Conservation (phyloP, 2,113 vertebrate genomes). For the Tragelaphus buxtoni region DNA sequence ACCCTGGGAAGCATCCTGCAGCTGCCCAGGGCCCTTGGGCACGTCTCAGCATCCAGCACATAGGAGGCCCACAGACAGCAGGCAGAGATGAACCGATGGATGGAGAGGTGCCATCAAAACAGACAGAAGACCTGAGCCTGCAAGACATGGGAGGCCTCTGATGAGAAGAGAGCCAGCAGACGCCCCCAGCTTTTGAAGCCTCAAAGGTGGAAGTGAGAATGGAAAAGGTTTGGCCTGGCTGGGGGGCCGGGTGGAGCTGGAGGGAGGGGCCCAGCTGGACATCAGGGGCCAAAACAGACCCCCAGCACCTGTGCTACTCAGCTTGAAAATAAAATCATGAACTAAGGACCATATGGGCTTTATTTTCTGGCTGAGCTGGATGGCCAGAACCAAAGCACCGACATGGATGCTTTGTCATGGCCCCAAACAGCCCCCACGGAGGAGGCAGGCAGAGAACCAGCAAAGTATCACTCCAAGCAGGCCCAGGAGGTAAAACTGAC, state of each 20-base stretch:
- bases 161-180: neutral
- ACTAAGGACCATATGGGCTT: neutral
- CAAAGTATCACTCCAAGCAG: neutral
- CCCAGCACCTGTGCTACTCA: conserved; percentile 53
- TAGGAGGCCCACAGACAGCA: neutral
- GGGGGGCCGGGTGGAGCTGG: neutral
- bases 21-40: neutral
- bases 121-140: neutral
- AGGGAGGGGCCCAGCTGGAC: neutral
- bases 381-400: conserved; percentile 14
- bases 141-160: neutral
- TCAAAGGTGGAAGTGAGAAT: neutral
- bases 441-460: neutral
- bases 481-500: neutral
- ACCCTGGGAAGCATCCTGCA: accelerated
- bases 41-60: neutral
- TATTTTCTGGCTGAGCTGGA: neutral
- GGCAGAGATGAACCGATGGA: no score
- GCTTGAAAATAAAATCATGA: conserved; percentile 50
- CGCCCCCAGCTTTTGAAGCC: neutral
- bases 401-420: conserved; percentile 14
- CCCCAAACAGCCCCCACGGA: neutral
- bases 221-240: neutral
- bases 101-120: accelerated
- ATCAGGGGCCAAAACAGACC: conserved; percentile 37